Evolutionary conservation across 2,888 invertebrate genomes (phyloP).

Genomic region (Neelides folsomi): DNA sequence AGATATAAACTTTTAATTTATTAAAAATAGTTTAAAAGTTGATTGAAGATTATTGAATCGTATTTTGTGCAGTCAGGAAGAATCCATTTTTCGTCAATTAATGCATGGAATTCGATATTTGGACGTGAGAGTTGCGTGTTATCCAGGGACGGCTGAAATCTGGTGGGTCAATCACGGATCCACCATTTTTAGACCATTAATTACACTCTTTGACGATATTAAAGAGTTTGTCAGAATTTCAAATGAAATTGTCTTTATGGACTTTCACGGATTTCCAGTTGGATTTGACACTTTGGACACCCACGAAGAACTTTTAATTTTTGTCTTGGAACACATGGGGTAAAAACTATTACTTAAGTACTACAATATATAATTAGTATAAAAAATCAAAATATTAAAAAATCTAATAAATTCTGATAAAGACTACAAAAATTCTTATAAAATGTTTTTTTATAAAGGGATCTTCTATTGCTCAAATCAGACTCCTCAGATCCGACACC

Average conservation of each 20-base stretch:
- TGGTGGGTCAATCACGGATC: constrained; percentile 63
- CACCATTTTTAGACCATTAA: constrained; percentile 52
- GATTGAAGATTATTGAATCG: too few relatives aligned
- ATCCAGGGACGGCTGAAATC: constrained; percentile 36
- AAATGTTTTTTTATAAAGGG: too few relatives aligned
- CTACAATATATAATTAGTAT: too few relatives aligned
- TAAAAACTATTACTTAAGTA: too few relatives aligned
- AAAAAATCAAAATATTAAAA: too few relatives aligned
- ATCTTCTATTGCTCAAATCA: constrained; percentile 8
- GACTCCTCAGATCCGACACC: constrained; percentile 8
- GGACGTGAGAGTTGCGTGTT: constrained; percentile 64
- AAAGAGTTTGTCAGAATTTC: constrained; percentile 45
- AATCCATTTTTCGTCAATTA: constrained; percentile 66
- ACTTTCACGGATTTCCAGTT: constrained; percentile 67
- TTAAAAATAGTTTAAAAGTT: too few relatives aligned
- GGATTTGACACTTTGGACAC: constrained; percentile 43
- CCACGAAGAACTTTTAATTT: constrained; percentile 38
- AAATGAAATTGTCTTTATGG: constrained; percentile 60
- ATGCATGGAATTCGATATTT: constrained; percentile 70
- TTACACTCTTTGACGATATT: constrained; percentile 43
- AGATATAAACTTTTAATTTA: too few relatives aligned
- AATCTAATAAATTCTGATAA: too few relatives aligned
- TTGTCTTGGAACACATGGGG: constrained; percentile 35
- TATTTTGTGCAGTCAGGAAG: constrained; percentile 61
- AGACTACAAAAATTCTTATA: too few relatives aligned